Evolutionary conservation across 2,888 invertebrate species (phyloP), one percentile per base, ranked within the genome.

Genomic region (Acleris sparsana): DNA sequence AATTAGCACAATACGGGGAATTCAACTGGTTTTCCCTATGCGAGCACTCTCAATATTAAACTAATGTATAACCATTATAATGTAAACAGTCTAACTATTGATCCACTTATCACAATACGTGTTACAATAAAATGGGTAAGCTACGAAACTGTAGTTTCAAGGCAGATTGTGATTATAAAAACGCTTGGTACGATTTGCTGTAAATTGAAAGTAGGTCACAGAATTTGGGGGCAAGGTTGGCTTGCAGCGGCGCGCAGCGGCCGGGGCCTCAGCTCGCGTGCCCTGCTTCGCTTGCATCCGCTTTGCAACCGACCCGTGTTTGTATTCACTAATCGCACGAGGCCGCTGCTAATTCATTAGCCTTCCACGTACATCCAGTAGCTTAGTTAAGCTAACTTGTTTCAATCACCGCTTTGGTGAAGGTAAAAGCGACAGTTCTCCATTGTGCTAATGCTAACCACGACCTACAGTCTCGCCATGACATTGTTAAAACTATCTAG

Each of bases 211-310:
- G 89, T 92, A 82, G 91, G 92, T 91, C 91, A 89, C 78, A 84
- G 86, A 86, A 82, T 91, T 89, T 89, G 84, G 87, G 90, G 83
- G 86, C 92, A 92, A 92, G 92, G 92, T 89, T 89, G 84, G 74
- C 74, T 83, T 86, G 87, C 87, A 85, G 78, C 76, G 74, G 65
- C 65, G 63, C 74, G 69, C 62, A 60, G 71, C 70, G 70, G 67
- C 53, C 66, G 70, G 66, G 72, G 73, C 71, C 76, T 71, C 77
- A 74, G 71, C 74, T 81, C 74, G 83, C 82, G 83, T 82, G 86
- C 79, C 80, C 82, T 76, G 86, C 85, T 85, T 85, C 82, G 77
- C 79, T 81, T 73, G 82, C 82, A 89, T 91, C 91, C 91, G 90
- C 86, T 83, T 84, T 86, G 84, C 87, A 83, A 83, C 78, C 78